phyloP scores from a whole-genome alignment of 2,888 invertebrate genomes.

The Apotomis turbidana region DNA sequence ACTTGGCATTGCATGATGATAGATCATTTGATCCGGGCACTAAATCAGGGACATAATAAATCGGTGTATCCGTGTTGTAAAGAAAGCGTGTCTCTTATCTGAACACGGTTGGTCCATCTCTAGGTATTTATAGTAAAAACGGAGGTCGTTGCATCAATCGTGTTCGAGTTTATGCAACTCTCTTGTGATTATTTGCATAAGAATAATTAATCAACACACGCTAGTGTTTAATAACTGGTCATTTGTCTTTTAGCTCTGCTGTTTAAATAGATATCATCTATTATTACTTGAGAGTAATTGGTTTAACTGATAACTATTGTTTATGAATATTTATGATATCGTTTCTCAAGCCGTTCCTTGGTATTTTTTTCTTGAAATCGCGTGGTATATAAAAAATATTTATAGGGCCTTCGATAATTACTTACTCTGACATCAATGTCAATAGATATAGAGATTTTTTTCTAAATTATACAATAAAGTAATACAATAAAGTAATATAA shows the following conservation, averaged over 20 bases:
- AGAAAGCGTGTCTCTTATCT: conserved; percentile 45
- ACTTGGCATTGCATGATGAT: conserved; percentile 39
- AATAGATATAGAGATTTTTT: background rate
- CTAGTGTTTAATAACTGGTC: conserved; percentile 34
- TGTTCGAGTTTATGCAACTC: conserved; percentile 53
- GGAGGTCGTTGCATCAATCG: conserved; percentile 50
- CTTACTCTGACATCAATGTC: background rate
- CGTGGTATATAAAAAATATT: no score
- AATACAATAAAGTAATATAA: no score
- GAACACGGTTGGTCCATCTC: conserved; percentile 44
- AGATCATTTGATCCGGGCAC: conserved; percentile 20
- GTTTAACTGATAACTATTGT: conserved; percentile 24
- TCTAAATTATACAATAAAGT: no score
- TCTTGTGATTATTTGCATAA: conserved; percentile 53
- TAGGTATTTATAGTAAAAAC: conserved; percentile 60
- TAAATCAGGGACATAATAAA: conserved; percentile 39
- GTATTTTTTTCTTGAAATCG: background rate
- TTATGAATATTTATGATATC: conserved; percentile 11
- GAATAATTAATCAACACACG: conserved; percentile 45
- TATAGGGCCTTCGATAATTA: no score
- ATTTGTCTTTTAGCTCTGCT: conserved; percentile 33
- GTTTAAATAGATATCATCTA: conserved; percentile 24
- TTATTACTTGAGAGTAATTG: conserved; percentile 37
- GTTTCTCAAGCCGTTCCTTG: conserved; percentile 6
- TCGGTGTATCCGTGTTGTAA: conserved; percentile 43